These are phyloP conservation scores for Myoxocephalus aenaeus DNA, from an alignment of 2,797 vertebrate genomes.

Conservation along the genomic window DNA sequence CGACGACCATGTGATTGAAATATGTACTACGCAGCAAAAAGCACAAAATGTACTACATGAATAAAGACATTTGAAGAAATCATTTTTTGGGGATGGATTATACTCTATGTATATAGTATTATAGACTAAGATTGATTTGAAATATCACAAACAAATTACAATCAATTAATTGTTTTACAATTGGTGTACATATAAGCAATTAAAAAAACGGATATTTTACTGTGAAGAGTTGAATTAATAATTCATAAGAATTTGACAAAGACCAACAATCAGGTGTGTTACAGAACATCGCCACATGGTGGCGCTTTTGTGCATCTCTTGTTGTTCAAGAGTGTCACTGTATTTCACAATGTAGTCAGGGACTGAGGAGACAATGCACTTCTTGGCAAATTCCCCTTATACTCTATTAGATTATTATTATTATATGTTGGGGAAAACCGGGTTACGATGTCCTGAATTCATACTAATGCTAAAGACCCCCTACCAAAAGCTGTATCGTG, in stretches of 20 bases:
- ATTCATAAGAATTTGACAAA: background rate
- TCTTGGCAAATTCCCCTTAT: background rate
- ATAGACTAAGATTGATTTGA: background rate
- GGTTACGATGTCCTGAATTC: background rate
- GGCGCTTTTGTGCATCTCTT: constrained; percentile 70
- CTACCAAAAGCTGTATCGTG: constrained; percentile 19
- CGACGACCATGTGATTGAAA: constrained; percentile 12
- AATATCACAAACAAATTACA: background rate
- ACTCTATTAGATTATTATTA: constrained; percentile 1
- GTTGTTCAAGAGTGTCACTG: constrained; percentile 18
- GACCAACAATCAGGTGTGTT: background rate
- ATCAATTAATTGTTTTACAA: background rate
- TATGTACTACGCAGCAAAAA: background rate
- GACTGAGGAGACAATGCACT: constrained; percentile 6
- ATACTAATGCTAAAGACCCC: background rate
- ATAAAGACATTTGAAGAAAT: background rate
- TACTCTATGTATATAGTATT: background rate
- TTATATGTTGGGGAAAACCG: background rate
- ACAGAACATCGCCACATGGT: constrained; percentile 67
- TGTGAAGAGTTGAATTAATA: background rate
- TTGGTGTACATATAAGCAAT: background rate
- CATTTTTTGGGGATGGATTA: background rate
- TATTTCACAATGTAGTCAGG: constrained; percentile 12
- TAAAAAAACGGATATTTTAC: background rate
- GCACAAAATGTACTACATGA: background rate